Base-by-base conservation (phyloP, 2,797 vertebrate genomes). In the Sphaeramia orbicularis region DNA sequence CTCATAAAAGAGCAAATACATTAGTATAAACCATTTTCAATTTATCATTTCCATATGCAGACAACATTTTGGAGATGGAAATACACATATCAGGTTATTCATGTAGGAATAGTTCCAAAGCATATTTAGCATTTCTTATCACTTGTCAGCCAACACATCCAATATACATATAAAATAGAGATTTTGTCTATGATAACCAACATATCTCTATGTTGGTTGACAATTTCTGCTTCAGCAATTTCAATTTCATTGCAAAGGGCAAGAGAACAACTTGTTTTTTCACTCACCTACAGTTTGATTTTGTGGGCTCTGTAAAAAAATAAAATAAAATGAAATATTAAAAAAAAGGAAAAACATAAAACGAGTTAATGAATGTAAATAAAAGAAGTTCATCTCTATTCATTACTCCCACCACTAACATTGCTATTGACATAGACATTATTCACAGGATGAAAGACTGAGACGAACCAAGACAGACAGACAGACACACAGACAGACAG, bases 241-340 rank as follows among this genome's bases (percentile, higher is more conserved):
- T 51, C 0, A 36, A 51, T 40, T 70, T 35, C 10, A 64, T 12
- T 61, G 14, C 21, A 57, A 45, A 9, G 6, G 40, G 24, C 4
- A 52, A 45, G 1, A 15, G 2, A 16, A 4, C 35, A 3, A 12
- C 40, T 3, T 37, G 3, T 30, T 67, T 49, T 47, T 35, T 51
- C 3, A 13, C 85, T 86, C 75, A 94, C 93, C 91, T 86, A 79
- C 71, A 80, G 65, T 86, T 64, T 66, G 63, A 69, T 50, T 41
- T 43, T 68, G 48, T 24, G 53, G 45, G 51, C 40, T 65, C 92
- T 93, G 74, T 43, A 78, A 85, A 83, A 74, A 6, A 75, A 32
- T 2, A 2, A 56, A 55, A 16, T 48, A 61, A 12, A 61, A 2
- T 1, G 0, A 27, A 56, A 15, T n/a, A n/a, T n/a, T n/a, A 57